Evolutionary conservation across 2,113 vertebrate genomes (phyloP).

Genomic region (Notarius quadriscutis): DNA sequence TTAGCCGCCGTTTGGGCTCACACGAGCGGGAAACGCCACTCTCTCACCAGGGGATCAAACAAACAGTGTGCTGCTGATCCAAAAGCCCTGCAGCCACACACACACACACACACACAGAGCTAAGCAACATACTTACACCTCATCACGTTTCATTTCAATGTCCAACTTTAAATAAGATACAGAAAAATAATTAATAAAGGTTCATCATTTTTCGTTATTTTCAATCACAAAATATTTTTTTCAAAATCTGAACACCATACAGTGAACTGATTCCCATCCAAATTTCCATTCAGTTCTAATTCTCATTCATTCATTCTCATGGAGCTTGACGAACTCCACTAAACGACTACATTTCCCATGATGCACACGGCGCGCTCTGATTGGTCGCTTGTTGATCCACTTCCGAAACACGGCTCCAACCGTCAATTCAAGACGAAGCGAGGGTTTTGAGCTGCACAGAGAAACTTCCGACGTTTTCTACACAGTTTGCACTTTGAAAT

Average conservation of each 20-base stretch:
- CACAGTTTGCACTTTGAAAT: background rate
- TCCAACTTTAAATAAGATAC: background rate
- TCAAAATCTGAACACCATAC: background rate
- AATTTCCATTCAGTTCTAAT: background rate
- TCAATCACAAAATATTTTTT: background rate
- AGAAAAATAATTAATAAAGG: background rate
- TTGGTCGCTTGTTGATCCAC: conserved; percentile 54
- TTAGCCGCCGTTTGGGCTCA: conserved; percentile 75
- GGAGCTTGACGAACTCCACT: background rate
- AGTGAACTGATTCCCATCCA: background rate
- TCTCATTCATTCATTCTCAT: background rate
- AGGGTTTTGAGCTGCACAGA: background rate
- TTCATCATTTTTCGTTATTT: no score
- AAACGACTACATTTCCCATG: conserved; percentile 66
- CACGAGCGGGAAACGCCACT: conserved; percentile 73
- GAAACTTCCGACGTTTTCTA: background rate
- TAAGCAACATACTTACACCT: background rate
- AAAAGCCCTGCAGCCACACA: conserved; percentile 12
- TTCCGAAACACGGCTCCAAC: conserved; percentile 46
- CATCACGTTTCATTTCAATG: background rate
- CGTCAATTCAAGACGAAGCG: background rate
- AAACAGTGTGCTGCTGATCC: background rate
- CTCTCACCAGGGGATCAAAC: conserved; percentile 51
- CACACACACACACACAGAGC: background rate
- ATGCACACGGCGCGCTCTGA: conserved; percentile 45